Percentiles rank a stretch among this genome's conserved stretches.
These are phyloP conservation scores for Chrysemys picta DNA, from an alignment of 2,113 vertebrate genomes.

Conservation along the genomic window DNA sequence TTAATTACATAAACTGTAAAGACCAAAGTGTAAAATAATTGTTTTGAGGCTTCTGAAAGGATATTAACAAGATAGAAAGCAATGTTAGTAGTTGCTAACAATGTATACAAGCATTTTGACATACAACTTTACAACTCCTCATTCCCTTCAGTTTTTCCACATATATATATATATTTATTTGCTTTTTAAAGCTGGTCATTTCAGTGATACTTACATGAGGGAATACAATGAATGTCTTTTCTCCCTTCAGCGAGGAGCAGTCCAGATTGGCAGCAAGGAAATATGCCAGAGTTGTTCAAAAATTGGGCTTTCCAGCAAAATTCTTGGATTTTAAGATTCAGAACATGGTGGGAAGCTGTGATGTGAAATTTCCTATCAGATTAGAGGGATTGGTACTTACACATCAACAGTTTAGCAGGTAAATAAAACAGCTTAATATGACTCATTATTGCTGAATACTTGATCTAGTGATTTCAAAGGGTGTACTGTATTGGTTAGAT, in stretches of 20 bases:
- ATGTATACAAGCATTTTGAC: background rate
- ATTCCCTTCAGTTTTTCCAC: background rate
- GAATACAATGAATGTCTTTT: background rate
- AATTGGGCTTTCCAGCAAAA: slow-evolving; percentile 97
- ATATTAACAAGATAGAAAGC: background rate
- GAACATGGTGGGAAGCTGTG: slow-evolving; percentile 99
- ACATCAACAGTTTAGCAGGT: slow-evolving; percentile 99
- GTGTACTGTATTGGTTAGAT: background rate
- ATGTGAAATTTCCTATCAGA: slow-evolving; percentile 98
- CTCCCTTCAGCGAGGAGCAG: slow-evolving; percentile 90
- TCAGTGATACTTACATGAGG: background rate
- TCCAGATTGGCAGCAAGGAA: slow-evolving; percentile 96
- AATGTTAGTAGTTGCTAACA: background rate
- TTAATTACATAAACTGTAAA: background rate
- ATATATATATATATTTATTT: background rate
- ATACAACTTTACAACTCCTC: no score
- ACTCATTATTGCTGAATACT: background rate
- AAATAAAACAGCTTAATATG: background rate
- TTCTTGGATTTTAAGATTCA: slow-evolving; percentile 99
- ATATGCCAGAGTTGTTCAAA: slow-evolving; percentile 97
- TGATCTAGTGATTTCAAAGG: background rate
- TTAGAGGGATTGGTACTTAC: slow-evolving; percentile 96
- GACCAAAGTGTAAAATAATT: background rate
- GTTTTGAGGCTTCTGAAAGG: background rate
- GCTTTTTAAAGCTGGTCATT: background rate